phyloP scores from a whole-genome alignment of 2,888 invertebrate species.

The Tromatobia lineatoria region DNA sequence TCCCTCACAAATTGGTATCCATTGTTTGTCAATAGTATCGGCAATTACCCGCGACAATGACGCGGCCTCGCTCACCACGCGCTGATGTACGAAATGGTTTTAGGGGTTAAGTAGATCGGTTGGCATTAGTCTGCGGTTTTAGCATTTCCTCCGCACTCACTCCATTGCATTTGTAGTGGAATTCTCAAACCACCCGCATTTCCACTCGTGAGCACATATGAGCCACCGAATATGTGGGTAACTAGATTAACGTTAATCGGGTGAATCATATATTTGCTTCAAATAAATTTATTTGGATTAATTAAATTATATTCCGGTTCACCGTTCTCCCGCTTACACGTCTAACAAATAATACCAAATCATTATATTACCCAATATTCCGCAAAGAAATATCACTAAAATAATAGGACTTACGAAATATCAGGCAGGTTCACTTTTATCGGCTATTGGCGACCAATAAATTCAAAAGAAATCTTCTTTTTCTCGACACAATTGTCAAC shows the following conservation, averaged over 20 bases:
- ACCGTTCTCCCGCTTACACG: neutral
- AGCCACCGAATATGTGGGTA: neutral
- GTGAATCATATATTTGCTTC: neutral
- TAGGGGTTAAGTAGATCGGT: constrained; percentile 79
- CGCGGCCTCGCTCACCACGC: constrained; percentile 39
- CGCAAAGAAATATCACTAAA: too few species aligned
- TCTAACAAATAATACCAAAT: neutral
- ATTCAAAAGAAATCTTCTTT: too few species aligned
- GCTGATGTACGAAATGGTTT: constrained; percentile 76
- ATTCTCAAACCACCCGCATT: constrained; percentile 31
- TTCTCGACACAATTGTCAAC: too few species aligned
- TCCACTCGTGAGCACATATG: neutral
- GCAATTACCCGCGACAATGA: constrained; percentile 44
- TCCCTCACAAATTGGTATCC: constrained; percentile 53
- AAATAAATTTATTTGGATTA: neutral
- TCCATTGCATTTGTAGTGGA: constrained; percentile 2
- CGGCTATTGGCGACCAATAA: too few species aligned
- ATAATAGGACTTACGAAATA: too few species aligned
- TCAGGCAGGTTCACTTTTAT: too few species aligned
- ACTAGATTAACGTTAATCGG: neutral
- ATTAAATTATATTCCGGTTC: neutral
- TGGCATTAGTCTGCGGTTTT: constrained; percentile 77
- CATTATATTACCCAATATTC: too few species aligned
- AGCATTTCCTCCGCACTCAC: constrained; percentile 19
- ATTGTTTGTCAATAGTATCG: constrained; percentile 53